A percentile compares a stretch with the other conserved stretches of the same genome.
These are phyloP conservation scores for Hydriomena furcata DNA, from an alignment of 2,888 invertebrate genomes.

Conservation along the genomic window DNA sequence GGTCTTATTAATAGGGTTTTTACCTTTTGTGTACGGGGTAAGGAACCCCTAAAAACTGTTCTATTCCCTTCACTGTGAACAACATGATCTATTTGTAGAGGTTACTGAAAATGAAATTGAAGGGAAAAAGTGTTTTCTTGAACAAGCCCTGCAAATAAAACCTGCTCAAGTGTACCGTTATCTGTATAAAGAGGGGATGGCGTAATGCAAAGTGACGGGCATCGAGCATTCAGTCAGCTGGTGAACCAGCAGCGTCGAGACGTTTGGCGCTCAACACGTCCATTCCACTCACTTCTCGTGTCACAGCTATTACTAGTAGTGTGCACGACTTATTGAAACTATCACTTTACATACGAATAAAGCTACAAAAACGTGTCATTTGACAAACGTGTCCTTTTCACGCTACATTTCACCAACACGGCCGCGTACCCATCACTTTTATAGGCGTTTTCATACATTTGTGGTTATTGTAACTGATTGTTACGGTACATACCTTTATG, in stretches of 20 bases:
- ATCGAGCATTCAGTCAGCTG: too few relatives aligned
- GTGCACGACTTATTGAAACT: background rate
- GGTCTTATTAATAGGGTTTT: too few relatives aligned
- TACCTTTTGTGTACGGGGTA: too few relatives aligned
- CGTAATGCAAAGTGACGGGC: slow-evolving; percentile 7
- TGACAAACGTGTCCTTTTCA: too few relatives aligned
- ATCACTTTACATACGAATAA: background rate
- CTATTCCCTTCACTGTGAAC: background rate
- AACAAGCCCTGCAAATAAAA: background rate
- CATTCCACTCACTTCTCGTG: background rate
- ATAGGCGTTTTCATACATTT: too few relatives aligned
- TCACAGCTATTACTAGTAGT: background rate
- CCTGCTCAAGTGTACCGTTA: background rate
- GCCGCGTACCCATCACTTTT: too few relatives aligned
- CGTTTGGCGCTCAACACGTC: too few relatives aligned
- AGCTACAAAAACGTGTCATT: too few relatives aligned
- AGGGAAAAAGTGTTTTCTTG: background rate
- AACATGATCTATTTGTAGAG: background rate
- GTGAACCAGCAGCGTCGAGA: background rate
- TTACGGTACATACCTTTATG: too few relatives aligned
- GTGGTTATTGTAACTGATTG: too few relatives aligned
- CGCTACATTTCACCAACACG: too few relatives aligned
- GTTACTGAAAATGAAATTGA: slow-evolving; percentile 2
- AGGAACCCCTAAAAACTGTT: too few relatives aligned
- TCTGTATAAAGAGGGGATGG: background rate